phyloP scores from a whole-genome alignment of 2,888 invertebrate species.

The Platycheirus rosarum region DNA sequence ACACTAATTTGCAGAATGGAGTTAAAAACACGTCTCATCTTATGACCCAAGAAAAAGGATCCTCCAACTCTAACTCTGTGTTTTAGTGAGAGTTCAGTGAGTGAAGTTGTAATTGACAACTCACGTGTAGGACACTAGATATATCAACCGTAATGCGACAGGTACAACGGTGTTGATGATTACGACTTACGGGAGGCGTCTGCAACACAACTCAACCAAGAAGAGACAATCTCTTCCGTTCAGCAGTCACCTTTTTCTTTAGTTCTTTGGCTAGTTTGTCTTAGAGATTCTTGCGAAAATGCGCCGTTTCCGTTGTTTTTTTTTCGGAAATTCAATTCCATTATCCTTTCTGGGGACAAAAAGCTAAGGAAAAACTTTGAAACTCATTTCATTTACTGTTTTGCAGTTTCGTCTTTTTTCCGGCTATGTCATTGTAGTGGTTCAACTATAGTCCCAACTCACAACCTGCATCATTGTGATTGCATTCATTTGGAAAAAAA shows the following conservation, averaged over 20 bases:
- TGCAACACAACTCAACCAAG: constrained; percentile 4
- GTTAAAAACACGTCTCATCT: constrained; percentile 21
- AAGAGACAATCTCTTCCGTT: background rate
- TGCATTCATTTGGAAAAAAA: background rate
- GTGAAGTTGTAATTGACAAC: constrained; percentile 51
- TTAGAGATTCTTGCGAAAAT: background rate
- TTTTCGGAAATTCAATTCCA: constrained; percentile 68
- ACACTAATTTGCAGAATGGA: constrained; percentile 68
- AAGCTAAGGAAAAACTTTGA: constrained; percentile 44
- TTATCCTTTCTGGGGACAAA: constrained; percentile 43
- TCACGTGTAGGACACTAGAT: constrained; percentile 2
- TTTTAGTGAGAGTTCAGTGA: constrained; percentile 21
- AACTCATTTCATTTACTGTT: constrained; percentile 44
- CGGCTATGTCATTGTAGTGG: background rate
- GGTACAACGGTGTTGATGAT: constrained; percentile 41
- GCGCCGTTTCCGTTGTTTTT: constrained; percentile 43
- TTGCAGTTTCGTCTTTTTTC: background rate
- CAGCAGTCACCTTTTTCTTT: constrained; percentile 8
- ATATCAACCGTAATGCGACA: constrained; percentile 40
- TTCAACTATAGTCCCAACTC: background rate
- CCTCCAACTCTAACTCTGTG: constrained; percentile 9
- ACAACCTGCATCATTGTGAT: background rate
- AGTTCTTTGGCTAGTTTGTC: constrained; percentile 11
- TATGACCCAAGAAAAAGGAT: constrained; percentile 2
- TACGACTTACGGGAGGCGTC: background rate